Percentiles rank a stretch among this genome's conserved stretches.
phyloP scores from a whole-genome alignment of 1,140 invertebrate genomes.

The Drosophila ironensis region DNA sequence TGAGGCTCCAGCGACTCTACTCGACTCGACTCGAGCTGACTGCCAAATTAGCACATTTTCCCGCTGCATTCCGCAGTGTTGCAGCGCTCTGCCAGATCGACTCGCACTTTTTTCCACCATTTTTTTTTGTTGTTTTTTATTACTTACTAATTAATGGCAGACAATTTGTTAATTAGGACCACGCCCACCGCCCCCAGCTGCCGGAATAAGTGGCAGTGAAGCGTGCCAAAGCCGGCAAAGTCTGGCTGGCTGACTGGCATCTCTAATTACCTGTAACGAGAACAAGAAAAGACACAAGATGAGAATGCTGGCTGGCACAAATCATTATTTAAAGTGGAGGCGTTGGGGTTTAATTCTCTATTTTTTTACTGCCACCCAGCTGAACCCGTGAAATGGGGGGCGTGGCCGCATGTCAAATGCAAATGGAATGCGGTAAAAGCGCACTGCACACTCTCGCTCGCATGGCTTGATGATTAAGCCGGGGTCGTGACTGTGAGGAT shows the following conservation, averaged over 20 bases:
- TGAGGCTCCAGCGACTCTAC: not conserved
- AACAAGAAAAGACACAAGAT: constrained; percentile 24
- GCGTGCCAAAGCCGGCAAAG: constrained; percentile 41
- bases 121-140: constrained; percentile 22
- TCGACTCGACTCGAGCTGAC: constrained; percentile 16
- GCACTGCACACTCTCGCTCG: not conserved
- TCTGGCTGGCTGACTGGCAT: constrained; percentile 35
- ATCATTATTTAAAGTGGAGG: constrained; percentile 58
- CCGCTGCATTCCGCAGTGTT: constrained; percentile 26
- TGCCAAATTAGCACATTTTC: constrained; percentile 54
- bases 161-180: constrained; percentile 58
- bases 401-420: constrained; percentile 28
- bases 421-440: constrained; percentile 32
- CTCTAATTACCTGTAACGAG: constrained; percentile 59
- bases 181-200: constrained; percentile 16
- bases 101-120: not conserved
- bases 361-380: not conserved
- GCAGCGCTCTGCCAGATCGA: constrained; percentile 23
- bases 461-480: constrained; percentile 32
- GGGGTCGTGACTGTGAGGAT: constrained; percentile 19
- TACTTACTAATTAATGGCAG: constrained; percentile 64
- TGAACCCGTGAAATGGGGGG: not conserved
- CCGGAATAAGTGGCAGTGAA: constrained; percentile 15
- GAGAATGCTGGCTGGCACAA: constrained; percentile 27
- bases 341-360: constrained; percentile 23